A percentile compares a stretch with the other conserved stretches of the same genome.
Conservation (phyloP, 1,140 invertebrate genomes). For the Drosophila rhopaloa region DNA sequence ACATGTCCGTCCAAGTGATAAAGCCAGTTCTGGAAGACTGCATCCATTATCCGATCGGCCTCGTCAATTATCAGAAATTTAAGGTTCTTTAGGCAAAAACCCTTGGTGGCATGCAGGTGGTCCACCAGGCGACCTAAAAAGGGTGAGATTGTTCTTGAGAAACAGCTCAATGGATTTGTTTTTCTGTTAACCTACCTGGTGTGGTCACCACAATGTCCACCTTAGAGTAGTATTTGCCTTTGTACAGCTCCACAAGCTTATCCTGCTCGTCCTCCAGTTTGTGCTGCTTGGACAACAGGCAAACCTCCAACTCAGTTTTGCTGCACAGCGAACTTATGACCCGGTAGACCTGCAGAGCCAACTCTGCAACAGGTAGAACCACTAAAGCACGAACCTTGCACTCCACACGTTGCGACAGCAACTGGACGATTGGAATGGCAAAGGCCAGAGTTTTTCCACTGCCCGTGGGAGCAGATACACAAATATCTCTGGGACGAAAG, state of each 20-base stretch:
- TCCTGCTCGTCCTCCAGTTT: slow-evolving; percentile 91
- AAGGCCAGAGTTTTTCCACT: slow-evolving; percentile 99
- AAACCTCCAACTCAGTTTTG: slow-evolving; percentile 90
- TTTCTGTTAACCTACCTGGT: slow-evolving; percentile 85
- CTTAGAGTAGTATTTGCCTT: slow-evolving; percentile 85
- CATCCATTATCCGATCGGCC: slow-evolving; percentile 96
- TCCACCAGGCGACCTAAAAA: slow-evolving; percentile 92
- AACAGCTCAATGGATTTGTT: not conserved
- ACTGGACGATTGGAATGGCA: slow-evolving; percentile 95
- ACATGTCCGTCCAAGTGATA: slow-evolving; percentile 89
- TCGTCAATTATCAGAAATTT: slow-evolving; percentile 97
- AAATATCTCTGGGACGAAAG: slow-evolving; percentile 94
- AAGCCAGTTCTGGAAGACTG: slow-evolving; percentile 95
- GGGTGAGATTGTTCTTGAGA: not conserved
- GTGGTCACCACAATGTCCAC: slow-evolving; percentile 97
- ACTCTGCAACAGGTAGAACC: slow-evolving; percentile 95
- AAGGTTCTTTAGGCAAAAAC: slow-evolving; percentile 92
- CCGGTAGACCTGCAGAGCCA: slow-evolving; percentile 94
- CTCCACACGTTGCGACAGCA: slow-evolving; percentile 80
- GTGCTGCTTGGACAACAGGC: slow-evolving; percentile 90
- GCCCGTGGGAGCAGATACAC: slow-evolving; percentile 98
- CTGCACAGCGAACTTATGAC: slow-evolving; percentile 91
- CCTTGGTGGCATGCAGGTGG: slow-evolving; percentile 94
- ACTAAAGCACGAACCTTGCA: slow-evolving; percentile 92
- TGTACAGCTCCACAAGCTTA: slow-evolving; percentile 89